A percentile compares a stretch with the other conserved stretches of the same genome.
Evolutionary conservation across 64 coral and sea anemone species (phyloP).

Genomic region (Stichodactyla helianthus): DNA sequence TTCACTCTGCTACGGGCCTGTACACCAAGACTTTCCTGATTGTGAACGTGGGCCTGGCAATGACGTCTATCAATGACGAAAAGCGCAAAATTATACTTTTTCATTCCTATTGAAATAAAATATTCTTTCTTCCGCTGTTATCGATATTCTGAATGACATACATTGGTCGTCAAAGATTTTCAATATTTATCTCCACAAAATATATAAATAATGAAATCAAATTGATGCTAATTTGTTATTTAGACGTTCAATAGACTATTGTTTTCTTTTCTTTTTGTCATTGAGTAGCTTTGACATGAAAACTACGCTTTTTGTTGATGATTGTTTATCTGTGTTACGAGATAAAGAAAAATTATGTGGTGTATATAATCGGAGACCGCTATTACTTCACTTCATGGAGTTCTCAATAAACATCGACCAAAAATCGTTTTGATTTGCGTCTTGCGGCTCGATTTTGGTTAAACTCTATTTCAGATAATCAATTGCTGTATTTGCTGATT

Average conservation of each 20-base stretch:
- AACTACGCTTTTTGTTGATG: background rate
- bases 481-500: conserved; percentile 27
- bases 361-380: background rate
- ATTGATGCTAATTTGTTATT: conserved; percentile 1
- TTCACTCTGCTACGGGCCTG: too few relatives aligned
- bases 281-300: background rate
- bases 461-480: conserved; percentile 18
- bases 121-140: too few relatives aligned
- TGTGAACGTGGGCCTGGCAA: too few relatives aligned
- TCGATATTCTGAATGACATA: too few relatives aligned
- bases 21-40: too few relatives aligned
- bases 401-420: background rate
- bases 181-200: background rate
- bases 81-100: too few relatives aligned
- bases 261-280: background rate
- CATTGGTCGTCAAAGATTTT: background rate
- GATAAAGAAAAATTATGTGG: background rate
- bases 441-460: background rate
- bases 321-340: background rate
- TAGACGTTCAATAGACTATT: background rate
- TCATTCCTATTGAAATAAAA: too few relatives aligned
- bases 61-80: too few relatives aligned
- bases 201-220: conserved; percentile 7
- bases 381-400: conserved; percentile 14
- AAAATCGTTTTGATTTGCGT: background rate